Conservation (phyloP, 2,797 vertebrate genomes). For the Ctenopoma multispine region DNA sequence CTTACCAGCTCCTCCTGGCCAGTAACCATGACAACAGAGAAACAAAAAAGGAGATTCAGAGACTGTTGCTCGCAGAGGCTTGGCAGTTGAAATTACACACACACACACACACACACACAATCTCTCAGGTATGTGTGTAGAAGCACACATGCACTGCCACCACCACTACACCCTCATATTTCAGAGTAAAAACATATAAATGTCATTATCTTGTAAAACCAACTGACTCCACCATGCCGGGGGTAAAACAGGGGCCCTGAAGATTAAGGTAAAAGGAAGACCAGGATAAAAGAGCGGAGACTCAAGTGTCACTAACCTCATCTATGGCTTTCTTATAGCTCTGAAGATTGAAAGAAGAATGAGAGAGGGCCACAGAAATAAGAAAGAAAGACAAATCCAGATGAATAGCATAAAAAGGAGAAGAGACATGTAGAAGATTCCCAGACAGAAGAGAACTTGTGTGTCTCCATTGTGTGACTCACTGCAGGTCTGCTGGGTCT, state of each 20-base stretch:
- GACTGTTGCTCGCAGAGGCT: conserved; percentile 53
- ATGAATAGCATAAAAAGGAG: conserved; percentile 73
- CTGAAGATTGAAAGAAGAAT: conserved; percentile 88
- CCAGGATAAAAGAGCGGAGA: conserved; percentile 43
- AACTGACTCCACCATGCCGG: conserved; percentile 68
- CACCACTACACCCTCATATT: conserved; percentile 2
- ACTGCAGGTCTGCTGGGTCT: conserved; percentile 95
- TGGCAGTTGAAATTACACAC: conserved; percentile 26
- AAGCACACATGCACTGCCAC: conserved; percentile 60
- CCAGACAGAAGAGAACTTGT: conserved; percentile 30
- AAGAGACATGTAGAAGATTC: conserved; percentile 46
- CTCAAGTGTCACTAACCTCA: conserved; percentile 91
- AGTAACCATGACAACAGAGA: conserved; percentile 69
- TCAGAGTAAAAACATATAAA: conserved; percentile 23
- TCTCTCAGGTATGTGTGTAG: conserved; percentile 59
- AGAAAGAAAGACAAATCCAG: conserved; percentile 59
- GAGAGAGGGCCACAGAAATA: conserved; percentile 79
- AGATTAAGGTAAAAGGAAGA: conserved; percentile 45
- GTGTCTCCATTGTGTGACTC: conserved; percentile 75
- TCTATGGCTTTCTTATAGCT: conserved; percentile 99
- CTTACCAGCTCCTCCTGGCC: conserved; percentile 82
- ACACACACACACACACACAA: conserved; percentile 23
- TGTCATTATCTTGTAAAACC: conserved; percentile 25
- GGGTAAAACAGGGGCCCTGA: conserved; percentile 50
- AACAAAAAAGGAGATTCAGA: conserved; percentile 75